phyloP scores from a whole-genome alignment of 2,113 vertebrate genomes.

The Mesembrinibis cayennensis region DNA sequence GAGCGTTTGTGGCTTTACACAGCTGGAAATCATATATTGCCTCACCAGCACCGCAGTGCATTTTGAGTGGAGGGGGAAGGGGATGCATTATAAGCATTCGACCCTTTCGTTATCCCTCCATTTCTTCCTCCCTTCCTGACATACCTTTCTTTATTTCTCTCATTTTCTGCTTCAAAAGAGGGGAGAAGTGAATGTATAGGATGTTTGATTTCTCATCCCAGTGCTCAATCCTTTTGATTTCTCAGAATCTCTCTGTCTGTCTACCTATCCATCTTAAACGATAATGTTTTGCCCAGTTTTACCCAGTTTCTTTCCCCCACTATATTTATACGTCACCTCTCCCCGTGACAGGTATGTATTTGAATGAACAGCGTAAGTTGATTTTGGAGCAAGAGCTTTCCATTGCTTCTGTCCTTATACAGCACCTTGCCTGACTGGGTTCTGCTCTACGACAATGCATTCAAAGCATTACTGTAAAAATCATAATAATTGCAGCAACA shows the following conservation, averaged over 20 bases:
- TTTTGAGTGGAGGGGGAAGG: not conserved
- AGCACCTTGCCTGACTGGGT: not conserved
- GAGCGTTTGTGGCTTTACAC: not conserved
- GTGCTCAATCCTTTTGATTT: not conserved
- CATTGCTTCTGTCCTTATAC: not conserved
- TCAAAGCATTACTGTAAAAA: not conserved
- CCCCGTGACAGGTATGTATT: not conserved
- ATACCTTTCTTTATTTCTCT: not conserved
- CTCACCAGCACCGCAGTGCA: not conserved
- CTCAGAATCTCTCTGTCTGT: not conserved
- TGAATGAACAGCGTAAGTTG: not conserved
- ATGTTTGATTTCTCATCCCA: not conserved
- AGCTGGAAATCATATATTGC: not conserved
- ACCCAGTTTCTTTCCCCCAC: not conserved
- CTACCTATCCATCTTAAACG: not conserved
- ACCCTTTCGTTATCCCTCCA: not conserved
- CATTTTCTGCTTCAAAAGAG: not conserved
- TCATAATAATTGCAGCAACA: not conserved
- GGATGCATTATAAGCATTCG: not conserved
- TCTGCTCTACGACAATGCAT: not conserved
- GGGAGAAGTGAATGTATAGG: not conserved
- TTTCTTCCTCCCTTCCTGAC: not conserved
- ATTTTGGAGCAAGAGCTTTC: not conserved
- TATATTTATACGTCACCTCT: not conserved
- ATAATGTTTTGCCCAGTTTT: not conserved